phyloP scores from a whole-genome alignment of 1,140 invertebrate genomes.

The Orchestia grillus region DNA sequence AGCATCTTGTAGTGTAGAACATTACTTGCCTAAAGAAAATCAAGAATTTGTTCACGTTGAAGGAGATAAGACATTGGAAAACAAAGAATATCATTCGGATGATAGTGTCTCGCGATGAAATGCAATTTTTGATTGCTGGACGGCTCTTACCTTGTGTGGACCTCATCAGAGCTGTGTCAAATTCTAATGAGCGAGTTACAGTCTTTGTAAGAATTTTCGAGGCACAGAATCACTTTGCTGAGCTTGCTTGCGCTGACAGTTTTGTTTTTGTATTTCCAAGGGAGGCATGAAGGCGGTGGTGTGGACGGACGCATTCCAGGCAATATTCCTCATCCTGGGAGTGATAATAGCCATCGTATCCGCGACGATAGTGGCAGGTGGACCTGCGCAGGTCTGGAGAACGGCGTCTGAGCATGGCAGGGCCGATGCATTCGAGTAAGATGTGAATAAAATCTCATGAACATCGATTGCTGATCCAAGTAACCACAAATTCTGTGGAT shows the following conservation, averaged over 20 bases:
- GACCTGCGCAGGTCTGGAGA: slow-evolving; percentile 70
- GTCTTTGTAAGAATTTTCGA: background rate
- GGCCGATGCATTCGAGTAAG: slow-evolving; percentile 72
- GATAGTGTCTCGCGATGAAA: background rate
- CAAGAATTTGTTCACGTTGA: background rate
- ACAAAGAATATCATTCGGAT: background rate
- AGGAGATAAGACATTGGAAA: background rate
- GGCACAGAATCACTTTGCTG: background rate
- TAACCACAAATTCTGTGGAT: background rate
- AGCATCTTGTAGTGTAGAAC: no score
- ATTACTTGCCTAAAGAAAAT: no score
- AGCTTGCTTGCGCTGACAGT: background rate
- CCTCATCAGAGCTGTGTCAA: background rate
- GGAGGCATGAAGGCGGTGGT: slow-evolving; percentile 76
- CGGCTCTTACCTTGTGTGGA: background rate
- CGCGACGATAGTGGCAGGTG: slow-evolving; percentile 71
- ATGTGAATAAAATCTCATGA: slow-evolving; percentile 16
- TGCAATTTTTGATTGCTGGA: background rate
- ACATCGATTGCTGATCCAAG: background rate
- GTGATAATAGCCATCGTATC: slow-evolving; percentile 70
- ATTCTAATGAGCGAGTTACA: background rate
- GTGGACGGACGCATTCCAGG: slow-evolving; percentile 73
- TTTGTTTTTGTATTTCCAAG: slow-evolving; percentile 66
- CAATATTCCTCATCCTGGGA: slow-evolving; percentile 70
- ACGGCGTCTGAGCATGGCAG: slow-evolving; percentile 70